Conservation (phyloP, 2,888 invertebrate species). For the Diadegma fenestrale region DNA sequence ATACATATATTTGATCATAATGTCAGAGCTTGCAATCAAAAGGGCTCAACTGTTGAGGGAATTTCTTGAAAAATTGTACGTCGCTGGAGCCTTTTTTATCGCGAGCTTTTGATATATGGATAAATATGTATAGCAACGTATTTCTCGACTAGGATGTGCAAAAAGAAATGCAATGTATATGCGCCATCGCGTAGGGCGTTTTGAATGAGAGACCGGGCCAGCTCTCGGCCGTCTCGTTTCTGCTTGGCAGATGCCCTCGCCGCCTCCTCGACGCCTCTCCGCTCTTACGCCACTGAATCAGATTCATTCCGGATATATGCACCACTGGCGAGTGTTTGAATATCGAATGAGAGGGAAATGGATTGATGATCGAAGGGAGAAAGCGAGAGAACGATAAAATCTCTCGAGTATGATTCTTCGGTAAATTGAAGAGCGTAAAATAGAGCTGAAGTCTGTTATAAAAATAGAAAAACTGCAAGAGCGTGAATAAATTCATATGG, state of each 20-base stretch:
- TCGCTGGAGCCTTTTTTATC: constrained; percentile 22
- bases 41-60: background rate
- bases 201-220: constrained; percentile 55
- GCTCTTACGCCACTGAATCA: constrained; percentile 49
- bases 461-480: background rate
- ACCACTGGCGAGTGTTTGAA: constrained; percentile 43
- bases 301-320: constrained; percentile 57
- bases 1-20: background rate
- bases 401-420: constrained; percentile 49
- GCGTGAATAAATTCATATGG: constrained; percentile 30
- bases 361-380: background rate
- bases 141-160: constrained; percentile 34
- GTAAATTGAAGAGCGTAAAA: constrained; percentile 37
- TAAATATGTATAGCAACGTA: constrained; percentile 21
- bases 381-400: constrained; percentile 2
- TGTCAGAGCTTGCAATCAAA: background rate
- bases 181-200: constrained; percentile 48
- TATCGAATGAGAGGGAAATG: constrained; percentile 35
- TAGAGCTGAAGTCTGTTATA: background rate
- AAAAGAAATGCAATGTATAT: constrained; percentile 53
- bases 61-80: background rate
- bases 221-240: constrained; percentile 42
- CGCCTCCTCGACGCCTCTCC: constrained; percentile 61
- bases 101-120: constrained; percentile 4
- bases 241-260: constrained; percentile 61